These are phyloP conservation scores for Globodera rostochiensis DNA, from an alignment of 1,140 invertebrate genomes.

Conservation along the genomic window DNA sequence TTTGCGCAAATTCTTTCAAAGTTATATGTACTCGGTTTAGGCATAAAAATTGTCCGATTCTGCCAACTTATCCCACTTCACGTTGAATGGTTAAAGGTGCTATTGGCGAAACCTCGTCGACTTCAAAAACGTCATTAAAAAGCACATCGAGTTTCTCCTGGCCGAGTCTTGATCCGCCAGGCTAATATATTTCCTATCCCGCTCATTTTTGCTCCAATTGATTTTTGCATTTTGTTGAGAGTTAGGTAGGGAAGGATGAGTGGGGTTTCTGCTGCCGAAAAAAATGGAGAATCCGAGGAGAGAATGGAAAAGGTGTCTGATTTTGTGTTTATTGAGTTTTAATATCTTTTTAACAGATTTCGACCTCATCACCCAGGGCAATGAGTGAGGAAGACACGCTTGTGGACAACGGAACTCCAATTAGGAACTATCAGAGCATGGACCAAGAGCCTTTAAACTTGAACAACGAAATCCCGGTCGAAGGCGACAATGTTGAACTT, in stretches of 20 bases:
- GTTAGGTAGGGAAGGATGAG: too few relatives aligned
- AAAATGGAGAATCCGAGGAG: too few relatives aligned
- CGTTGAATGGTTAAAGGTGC: conserved; percentile 3
- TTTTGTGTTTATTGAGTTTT: too few relatives aligned
- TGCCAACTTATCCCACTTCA: neutral
- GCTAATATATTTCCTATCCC: neutral
- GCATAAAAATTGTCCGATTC: neutral
- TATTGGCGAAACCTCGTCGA: neutral
- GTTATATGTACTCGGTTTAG: too few relatives aligned
- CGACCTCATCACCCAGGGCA: neutral
- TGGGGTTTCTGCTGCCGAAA: too few relatives aligned
- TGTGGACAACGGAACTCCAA: neutral
- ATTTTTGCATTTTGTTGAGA: too few relatives aligned
- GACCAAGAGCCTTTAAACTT: neutral
- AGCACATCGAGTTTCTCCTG: neutral
- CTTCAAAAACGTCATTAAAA: neutral
- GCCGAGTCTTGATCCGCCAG: conserved; percentile 4
- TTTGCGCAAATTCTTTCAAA: too few relatives aligned
- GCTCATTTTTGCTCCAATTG: too few relatives aligned
- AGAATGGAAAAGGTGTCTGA: too few relatives aligned
- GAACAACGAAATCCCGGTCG: too few relatives aligned
- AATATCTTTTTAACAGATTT: neutral
- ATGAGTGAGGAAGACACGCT: conserved; percentile 6
- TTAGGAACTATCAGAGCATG: conserved; percentile 3
- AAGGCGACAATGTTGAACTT: too few relatives aligned